Conservation (phyloP, 1,140 invertebrate genomes). For the Drosophila pseudoananassae region DNA sequence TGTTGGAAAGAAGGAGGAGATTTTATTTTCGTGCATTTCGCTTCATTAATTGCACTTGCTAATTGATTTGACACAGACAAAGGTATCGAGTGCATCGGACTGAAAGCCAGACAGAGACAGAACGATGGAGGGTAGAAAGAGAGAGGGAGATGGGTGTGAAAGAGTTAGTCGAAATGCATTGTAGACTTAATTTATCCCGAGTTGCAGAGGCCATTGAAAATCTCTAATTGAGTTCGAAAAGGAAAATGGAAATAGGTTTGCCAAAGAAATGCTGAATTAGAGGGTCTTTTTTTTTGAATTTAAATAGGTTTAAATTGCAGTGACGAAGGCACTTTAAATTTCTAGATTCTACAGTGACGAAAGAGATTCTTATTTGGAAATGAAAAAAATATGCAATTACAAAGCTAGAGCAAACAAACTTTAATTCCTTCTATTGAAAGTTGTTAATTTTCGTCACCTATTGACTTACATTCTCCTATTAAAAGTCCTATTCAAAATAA, state of each 20-base stretch:
- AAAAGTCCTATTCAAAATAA: neutral
- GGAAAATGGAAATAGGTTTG: neutral
- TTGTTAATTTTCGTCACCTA: no score
- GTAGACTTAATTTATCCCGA: neutral
- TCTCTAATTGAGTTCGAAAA: neutral
- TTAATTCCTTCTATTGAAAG: no score
- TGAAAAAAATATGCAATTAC: no score
- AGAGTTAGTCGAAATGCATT: slow-evolving; percentile 1
- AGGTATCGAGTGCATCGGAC: slow-evolving; percentile 8
- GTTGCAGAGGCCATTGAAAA: neutral
- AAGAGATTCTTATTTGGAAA: no score
- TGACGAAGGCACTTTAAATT: neutral
- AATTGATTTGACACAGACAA: slow-evolving; percentile 65
- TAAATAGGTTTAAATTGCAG: neutral
- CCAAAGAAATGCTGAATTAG: neutral
- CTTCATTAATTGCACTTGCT: slow-evolving; percentile 69
- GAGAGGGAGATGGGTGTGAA: neutral
- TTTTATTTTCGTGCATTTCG: slow-evolving; percentile 34
- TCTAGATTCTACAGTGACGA: no score
- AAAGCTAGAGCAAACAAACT: no score
- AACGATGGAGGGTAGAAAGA: neutral
- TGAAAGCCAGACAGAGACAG: neutral
- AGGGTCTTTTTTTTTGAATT: neutral
- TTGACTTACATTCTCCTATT: no score
- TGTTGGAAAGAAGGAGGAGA: neutral